Evolutionary conservation across 2,888 invertebrate species (phyloP), one percentile per base, ranked within the genome.

Genomic region (Sericinus montela): DNA sequence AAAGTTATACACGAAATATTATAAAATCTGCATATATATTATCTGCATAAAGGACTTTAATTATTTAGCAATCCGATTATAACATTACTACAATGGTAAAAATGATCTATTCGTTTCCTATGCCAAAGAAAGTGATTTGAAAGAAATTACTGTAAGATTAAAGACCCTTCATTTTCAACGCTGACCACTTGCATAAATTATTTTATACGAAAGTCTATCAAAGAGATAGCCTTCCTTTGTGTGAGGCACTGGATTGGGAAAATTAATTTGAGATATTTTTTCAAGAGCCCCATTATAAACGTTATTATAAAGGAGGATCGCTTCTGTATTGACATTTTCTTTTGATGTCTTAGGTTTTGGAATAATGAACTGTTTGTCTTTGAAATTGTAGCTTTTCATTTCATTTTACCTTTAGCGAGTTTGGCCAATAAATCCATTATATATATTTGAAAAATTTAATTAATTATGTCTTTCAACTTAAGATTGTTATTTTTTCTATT

Each of bases 151-250:
- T 80, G 70, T 69, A 67, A 75, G 77, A 80, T 79, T 80, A 78
- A 79, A 72, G 60, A 25, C 49, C 65, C 65, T 68, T 69, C 54
- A 70, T 72, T 71, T 37, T 32, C 66, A 66, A 60, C 63, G 73
- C 72, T 86, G 86, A 85, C 86, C 86, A 81, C 83, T 86, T 84
- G 85, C 86, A 86, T 85, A 84, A 85, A 85, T 86, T 85, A 84
- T 86, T 78, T 69, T 69, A 63, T 60, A 55, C 60, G 64, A 75
- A 76, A 72, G 67, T 73, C 74, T 76, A 75, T 82, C 80, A 81
- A 84, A 82, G 80, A 75, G 72, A 77, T 66, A 70, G 63, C 52
- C 58, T 70, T 74, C 72, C 75, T 80, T 82, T 70, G 80, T 70
- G 67, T 59, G 67, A 66, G 2, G 65, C 69, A 72, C 70, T 66